A percentile compares a stretch with the other conserved stretches of the same genome.
phyloP scores from a whole-genome alignment of 2,113 vertebrate genomes.

The Ophthalmolycus amberensis region DNA sequence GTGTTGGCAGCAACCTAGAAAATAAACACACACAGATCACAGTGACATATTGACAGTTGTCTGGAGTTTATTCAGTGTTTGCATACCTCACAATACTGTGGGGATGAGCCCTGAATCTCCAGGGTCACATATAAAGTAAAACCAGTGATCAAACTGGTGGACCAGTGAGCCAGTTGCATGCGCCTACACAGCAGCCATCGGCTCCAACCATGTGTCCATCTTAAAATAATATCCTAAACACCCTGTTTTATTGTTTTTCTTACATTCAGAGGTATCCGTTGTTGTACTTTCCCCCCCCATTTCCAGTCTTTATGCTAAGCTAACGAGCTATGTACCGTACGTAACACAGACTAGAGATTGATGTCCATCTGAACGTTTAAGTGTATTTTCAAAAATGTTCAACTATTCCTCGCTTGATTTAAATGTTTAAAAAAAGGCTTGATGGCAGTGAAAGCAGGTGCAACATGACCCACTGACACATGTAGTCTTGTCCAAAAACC shows the following conservation, averaged over 20 bases:
- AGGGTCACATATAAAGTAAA: neutral
- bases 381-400: neutral
- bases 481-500: neutral
- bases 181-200: neutral
- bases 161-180: neutral
- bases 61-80: constrained; percentile 20
- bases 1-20: constrained; percentile 96
- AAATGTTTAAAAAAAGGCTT: neutral
- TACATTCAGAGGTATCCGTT: neutral
- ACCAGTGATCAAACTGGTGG: neutral
- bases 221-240: neutral
- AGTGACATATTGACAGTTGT: neutral
- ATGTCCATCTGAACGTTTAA: neutral
- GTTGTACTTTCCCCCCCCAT: neutral
- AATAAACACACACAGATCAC: neutral
- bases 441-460: neutral
- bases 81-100: too few relatives aligned
- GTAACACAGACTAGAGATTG: neutral
- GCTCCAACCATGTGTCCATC: too few relatives aligned
- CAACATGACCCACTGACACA: neutral
- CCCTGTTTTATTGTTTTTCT: neutral
- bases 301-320: neutral
- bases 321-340: neutral
- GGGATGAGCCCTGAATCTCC: too few relatives aligned
- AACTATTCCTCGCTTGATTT: neutral